phyloP scores from a whole-genome alignment of 2,113 vertebrate genomes.

The Otis tarda region DNA sequence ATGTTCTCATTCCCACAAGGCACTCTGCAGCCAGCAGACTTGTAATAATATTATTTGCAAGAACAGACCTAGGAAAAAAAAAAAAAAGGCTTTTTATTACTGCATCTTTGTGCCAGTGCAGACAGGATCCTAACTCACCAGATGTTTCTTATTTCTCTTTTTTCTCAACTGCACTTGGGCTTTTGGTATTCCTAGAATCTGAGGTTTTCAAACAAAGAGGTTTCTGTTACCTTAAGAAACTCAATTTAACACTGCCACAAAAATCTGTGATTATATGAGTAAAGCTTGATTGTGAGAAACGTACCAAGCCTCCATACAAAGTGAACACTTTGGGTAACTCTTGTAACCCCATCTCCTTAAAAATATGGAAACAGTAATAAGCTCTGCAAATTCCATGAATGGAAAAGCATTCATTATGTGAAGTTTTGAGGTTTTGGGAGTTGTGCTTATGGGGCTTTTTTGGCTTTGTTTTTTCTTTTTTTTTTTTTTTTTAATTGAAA shows the following conservation, averaged over 20 bases:
- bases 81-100: slow-evolving; percentile 59
- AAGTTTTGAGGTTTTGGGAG: not conserved
- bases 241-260: not conserved
- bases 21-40: slow-evolving; percentile 66
- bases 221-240: slow-evolving; percentile 59
- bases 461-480: not conserved
- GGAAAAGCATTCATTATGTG: not conserved
- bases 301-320: not conserved
- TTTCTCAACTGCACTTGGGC: slow-evolving; percentile 50
- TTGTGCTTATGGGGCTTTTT: not conserved
- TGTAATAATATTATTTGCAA: slow-evolving; percentile 74
- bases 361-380: not conserved
- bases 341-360: not conserved
- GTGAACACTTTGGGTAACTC: not conserved
- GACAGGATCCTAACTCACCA: slow-evolving; percentile 52
- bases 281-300: not conserved
- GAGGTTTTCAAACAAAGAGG: slow-evolving; percentile 60
- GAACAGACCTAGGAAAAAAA: slow-evolving; percentile 63
- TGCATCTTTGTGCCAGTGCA: slow-evolving; percentile 61
- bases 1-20: slow-evolving; percentile 63
- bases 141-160: slow-evolving; percentile 74
- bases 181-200: slow-evolving; percentile 24
- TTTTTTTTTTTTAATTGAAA: not conserved
- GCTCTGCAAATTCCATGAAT: not conserved
- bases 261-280: not conserved